Conservation (phyloP, 1,140 invertebrate species). For the Lordiphosa collinella region DNA sequence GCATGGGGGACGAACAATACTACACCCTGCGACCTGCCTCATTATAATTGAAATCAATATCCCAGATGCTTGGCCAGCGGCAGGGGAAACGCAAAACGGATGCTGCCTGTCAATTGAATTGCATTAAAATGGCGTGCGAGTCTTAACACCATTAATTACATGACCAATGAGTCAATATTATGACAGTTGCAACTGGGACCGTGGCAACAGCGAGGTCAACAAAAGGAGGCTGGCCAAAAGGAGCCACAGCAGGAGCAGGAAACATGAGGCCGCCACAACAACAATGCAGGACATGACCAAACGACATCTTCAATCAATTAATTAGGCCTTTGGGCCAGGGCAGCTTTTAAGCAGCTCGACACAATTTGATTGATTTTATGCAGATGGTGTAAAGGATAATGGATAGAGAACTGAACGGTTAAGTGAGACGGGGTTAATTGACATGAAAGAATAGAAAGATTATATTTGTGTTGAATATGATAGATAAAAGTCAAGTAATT, state of each 20-base stretch:
- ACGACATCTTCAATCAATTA: slow-evolving; percentile 58
- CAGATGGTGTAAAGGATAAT: slow-evolving; percentile 32
- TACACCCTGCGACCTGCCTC: slow-evolving; percentile 33
- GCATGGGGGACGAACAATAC: neutral
- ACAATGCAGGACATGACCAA: slow-evolving; percentile 3
- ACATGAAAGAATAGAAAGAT: no score
- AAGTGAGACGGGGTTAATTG: neutral
- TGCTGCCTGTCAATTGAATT: slow-evolving; percentile 66
- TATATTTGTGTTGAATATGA: no score
- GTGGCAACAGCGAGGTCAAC: slow-evolving; percentile 11
- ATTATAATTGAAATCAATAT: slow-evolving; percentile 71
- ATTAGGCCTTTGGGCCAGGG: slow-evolving; percentile 39
- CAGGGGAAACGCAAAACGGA: slow-evolving; percentile 44
- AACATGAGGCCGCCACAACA: slow-evolving; percentile 3
- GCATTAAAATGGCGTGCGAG: slow-evolving; percentile 73
- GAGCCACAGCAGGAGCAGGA: neutral
- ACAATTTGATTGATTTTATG: slow-evolving; percentile 49
- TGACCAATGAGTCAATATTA: slow-evolving; percentile 73
- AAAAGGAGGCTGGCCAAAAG: neutral
- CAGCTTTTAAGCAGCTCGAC: slow-evolving; percentile 11
- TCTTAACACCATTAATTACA: slow-evolving; percentile 77
- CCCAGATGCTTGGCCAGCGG: slow-evolving; percentile 18
- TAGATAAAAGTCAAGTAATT: no score
- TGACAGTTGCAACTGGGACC: slow-evolving; percentile 57
- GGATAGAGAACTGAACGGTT: neutral